Conservation (phyloP, 2,888 invertebrate species). For the Junonia oenone region DNA sequence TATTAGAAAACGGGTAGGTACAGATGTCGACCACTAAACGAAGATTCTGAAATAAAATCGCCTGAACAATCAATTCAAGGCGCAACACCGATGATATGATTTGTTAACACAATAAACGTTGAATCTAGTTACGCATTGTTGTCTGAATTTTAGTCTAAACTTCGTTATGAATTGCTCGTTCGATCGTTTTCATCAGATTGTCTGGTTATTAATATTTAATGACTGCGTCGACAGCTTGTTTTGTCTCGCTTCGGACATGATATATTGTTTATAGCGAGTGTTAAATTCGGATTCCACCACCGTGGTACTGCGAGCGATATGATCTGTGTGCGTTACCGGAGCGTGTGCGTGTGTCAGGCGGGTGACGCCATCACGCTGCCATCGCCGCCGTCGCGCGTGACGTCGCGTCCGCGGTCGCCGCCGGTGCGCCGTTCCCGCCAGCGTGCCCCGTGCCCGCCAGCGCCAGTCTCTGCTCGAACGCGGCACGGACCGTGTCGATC, state of each 20-base stretch:
- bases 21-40: constrained; percentile 31
- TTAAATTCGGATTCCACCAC: constrained; percentile 37
- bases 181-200: constrained; percentile 7
- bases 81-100: neutral
- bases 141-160: constrained; percentile 2
- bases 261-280: constrained; percentile 33
- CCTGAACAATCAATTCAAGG: constrained; percentile 8
- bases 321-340: constrained; percentile 29
- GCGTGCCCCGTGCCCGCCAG: constrained; percentile 27
- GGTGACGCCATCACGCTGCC: constrained; percentile 62
- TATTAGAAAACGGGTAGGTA: constrained; percentile 45
- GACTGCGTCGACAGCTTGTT: constrained; percentile 37
- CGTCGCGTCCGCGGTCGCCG: constrained; percentile 33
- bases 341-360: constrained; percentile 33
- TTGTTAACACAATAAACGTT: neutral
- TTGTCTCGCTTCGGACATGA: constrained; percentile 44
- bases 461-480: constrained; percentile 71
- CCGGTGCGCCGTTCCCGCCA: constrained; percentile 17
- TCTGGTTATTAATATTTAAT: constrained; percentile 2
- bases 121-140: constrained; percentile 2
- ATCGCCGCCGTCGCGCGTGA: constrained; percentile 34
- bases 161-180: neutral
- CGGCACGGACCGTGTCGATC: constrained; percentile 73
- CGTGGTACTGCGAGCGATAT: constrained; percentile 26
- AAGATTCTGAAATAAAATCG: constrained; percentile 31